These are phyloP conservation scores for Pantelozetes paolii DNA, from an alignment of 2,888 invertebrate species.

Conservation along the genomic window DNA sequence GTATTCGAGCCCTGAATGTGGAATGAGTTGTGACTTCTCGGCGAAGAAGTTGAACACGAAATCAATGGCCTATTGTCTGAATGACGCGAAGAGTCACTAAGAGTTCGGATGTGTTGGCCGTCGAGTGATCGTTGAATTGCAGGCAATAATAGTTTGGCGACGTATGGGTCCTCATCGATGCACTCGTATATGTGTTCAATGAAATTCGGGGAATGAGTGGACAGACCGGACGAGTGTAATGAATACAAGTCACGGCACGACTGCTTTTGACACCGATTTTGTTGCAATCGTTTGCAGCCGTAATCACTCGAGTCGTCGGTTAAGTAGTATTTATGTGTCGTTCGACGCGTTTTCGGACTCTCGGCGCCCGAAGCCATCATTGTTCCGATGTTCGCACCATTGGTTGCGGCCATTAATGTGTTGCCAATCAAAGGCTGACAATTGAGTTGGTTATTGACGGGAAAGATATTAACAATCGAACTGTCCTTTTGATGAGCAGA, in stretches of 20 bases:
- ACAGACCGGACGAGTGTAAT: background rate
- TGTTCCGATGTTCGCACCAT: background rate
- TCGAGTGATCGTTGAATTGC: conserved; percentile 39
- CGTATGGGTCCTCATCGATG: conserved; percentile 58
- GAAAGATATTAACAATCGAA: background rate
- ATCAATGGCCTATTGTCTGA: conserved; percentile 27
- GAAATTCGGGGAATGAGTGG: conserved; percentile 50
- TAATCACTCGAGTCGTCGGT: conserved; percentile 42
- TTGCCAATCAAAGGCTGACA: background rate
- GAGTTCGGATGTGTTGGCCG: conserved; percentile 37
- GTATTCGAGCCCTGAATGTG: conserved; percentile 37
- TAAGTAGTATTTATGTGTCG: conserved; percentile 19
- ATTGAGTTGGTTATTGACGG: background rate
- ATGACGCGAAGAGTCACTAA: conserved; percentile 30
- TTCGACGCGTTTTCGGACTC: conserved; percentile 14
- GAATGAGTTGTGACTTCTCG: conserved; percentile 15
- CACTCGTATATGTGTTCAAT: conserved; percentile 71
- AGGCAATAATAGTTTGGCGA: conserved; percentile 41
- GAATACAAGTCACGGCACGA: conserved; percentile 25
- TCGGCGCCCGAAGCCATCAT: background rate
- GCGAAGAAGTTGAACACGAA: conserved; percentile 15
- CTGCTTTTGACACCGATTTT: conserved; percentile 18
- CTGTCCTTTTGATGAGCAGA: background rate
- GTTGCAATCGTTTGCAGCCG: conserved; percentile 42
- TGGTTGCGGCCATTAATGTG: background rate